Evolutionary conservation across 1,140 invertebrate species (phyloP).

Genomic region (Drosophila ambigua): DNA sequence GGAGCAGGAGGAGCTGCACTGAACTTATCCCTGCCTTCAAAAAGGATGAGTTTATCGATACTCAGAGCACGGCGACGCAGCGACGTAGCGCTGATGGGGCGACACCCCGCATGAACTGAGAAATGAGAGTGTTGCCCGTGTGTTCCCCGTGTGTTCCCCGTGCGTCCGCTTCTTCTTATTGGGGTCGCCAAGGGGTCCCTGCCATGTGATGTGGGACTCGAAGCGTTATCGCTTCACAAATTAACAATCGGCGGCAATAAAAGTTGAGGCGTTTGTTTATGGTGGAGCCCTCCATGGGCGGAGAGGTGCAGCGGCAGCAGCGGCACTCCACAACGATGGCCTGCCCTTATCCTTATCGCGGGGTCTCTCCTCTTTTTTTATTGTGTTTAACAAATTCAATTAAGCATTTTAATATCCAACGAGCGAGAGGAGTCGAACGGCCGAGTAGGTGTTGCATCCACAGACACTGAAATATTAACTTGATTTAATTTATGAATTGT

Average conservation of each 20-base stretch:
- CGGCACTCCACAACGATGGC: not conserved
- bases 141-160: not conserved
- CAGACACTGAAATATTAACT: conserved; percentile 82
- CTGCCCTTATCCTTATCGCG: conserved; percentile 52
- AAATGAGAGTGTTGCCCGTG: not conserved
- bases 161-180: not conserved
- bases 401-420: conserved; percentile 81
- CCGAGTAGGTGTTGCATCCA: conserved; percentile 67
- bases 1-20: conserved; percentile 1
- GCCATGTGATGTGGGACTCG: no score
- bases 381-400: conserved; percentile 80
- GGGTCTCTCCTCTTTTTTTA: conserved; percentile 23
- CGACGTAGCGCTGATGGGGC: not conserved
- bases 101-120: not conserved
- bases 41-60: conserved; percentile 77
- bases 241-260: conserved; percentile 83
- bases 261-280: conserved; percentile 82
- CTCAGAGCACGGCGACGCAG: conserved; percentile 17
- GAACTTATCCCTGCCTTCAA: conserved; percentile 25
- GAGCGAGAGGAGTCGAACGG: not conserved
- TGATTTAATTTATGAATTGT: conserved; percentile 82
- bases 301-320: conserved; percentile 9
- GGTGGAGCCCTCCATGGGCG: conserved; percentile 26
- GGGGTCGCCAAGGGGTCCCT: conserved; percentile 11
- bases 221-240: conserved; percentile 83